These are phyloP conservation scores for Heteractis magnifica DNA, from an alignment of 92 coral and sea anemone genomes.

Conservation along the genomic window DNA sequence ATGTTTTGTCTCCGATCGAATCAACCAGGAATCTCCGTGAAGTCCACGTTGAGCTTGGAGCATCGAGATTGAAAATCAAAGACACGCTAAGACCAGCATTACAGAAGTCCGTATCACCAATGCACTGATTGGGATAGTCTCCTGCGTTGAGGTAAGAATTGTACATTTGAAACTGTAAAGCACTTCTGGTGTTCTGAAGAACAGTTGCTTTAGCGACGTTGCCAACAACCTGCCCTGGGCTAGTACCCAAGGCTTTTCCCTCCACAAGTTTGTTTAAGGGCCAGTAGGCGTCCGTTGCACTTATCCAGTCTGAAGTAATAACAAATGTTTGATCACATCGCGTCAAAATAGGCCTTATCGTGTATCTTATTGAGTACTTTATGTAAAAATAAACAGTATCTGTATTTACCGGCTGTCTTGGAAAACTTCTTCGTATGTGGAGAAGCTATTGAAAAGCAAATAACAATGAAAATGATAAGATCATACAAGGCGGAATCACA, in stretches of 20 bases:
- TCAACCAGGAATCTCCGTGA: constrained; percentile 69
- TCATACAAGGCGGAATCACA: too few relatives aligned
- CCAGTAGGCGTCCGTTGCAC: constrained; percentile 88
- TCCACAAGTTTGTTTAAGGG: constrained; percentile 65
- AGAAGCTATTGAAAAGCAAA: constrained; percentile 4
- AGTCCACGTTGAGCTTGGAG: constrained; percentile 57
- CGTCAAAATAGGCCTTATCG: background rate
- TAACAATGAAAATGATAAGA: background rate
- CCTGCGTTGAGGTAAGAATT: constrained; percentile 61
- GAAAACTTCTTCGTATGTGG: constrained; percentile 24
- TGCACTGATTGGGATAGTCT: constrained; percentile 52
- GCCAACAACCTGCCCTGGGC: constrained; percentile 62
- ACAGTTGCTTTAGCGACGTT: constrained; percentile 51
- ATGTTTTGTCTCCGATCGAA: constrained; percentile 54
- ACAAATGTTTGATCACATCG: too few relatives aligned
- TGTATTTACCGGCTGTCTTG: constrained; percentile 33
- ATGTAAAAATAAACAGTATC: background rate
- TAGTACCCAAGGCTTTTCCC: constrained; percentile 68
- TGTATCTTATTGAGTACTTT: background rate
- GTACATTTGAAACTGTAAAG: constrained; percentile 51
- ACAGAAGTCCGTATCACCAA: constrained; percentile 65
- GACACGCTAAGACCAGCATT: constrained; percentile 67
- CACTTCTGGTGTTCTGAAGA: constrained; percentile 48
- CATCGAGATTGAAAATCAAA: constrained; percentile 69
- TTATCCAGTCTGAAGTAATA: constrained; percentile 78